Percentiles rank a stretch among this genome's conserved stretches.
phyloP scores from a whole-genome alignment of 2,113 vertebrate genomes.

The Xyrauchen texanus region DNA sequence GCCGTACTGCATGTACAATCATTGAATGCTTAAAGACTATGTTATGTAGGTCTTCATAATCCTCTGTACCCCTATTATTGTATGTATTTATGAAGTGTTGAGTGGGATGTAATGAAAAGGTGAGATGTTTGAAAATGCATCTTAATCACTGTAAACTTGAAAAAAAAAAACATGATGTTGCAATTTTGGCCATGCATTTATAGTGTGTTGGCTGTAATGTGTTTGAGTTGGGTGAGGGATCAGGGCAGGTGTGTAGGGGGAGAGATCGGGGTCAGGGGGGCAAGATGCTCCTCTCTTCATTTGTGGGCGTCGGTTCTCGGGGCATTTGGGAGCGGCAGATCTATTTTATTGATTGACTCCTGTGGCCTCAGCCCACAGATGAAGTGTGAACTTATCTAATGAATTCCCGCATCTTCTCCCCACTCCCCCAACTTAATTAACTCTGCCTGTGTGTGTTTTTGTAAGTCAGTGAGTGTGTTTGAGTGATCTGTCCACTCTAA shows the following conservation, averaged over 20 bases:
- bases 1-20: background rate
- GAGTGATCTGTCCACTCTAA: constrained; percentile 24
- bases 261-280: constrained; percentile 62
- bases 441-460: constrained; percentile 67
- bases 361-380: constrained; percentile 75
- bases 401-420: constrained; percentile 78
- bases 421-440: constrained; percentile 82
- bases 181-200: constrained; percentile 4
- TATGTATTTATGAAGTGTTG: background rate
- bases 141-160: background rate
- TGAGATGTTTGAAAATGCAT: background rate
- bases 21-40: background rate
- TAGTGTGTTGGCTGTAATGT: constrained; percentile 40
- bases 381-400: constrained; percentile 78
- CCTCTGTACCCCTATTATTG: background rate
- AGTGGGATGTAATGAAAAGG: constrained; percentile 24
- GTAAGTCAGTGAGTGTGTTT: constrained; percentile 45
- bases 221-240: constrained; percentile 21
- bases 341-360: constrained; percentile 81
- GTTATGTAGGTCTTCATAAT: too few species aligned
- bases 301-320: constrained; percentile 65
- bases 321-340: constrained; percentile 74
- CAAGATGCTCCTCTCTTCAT: constrained; percentile 39
- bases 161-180: too few species aligned
- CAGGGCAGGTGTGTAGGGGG: constrained; percentile 54